phyloP scores from a whole-genome alignment of 2,797 vertebrate species.

The Parauchenoglanis punctatus region DNA sequence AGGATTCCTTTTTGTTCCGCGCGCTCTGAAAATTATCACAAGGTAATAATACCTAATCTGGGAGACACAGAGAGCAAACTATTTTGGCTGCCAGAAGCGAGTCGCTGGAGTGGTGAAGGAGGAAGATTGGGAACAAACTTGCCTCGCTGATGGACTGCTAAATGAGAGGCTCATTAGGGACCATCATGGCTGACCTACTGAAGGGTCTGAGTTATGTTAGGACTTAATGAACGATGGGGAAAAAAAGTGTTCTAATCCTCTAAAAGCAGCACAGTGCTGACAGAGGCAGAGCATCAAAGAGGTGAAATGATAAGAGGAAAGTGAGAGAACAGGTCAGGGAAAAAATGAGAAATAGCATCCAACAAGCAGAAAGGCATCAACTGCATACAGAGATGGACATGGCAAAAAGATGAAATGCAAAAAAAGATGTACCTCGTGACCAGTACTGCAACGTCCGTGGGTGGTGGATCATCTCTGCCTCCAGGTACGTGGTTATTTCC shows the following conservation, averaged over 20 bases:
- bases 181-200: conserved; percentile 35
- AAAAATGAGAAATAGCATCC: conserved; percentile 6
- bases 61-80: conserved; percentile 60
- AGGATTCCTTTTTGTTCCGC: conserved; percentile 58
- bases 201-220: conserved; percentile 38
- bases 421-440: conserved; percentile 86
- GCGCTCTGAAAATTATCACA: conserved; percentile 54
- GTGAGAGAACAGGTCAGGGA: background rate
- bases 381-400: background rate
- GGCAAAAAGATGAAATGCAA: background rate
- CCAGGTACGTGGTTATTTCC: conserved; percentile 92
- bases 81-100: conserved; percentile 58
- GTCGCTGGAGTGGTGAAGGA: conserved; percentile 50
- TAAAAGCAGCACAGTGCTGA: conserved; percentile 18
- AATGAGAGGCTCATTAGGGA: conserved; percentile 45
- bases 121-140: conserved; percentile 57
- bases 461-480: conserved; percentile 83
- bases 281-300: conserved; percentile 40
- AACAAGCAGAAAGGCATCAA: background rate
- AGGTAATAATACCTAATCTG: conserved; percentile 67
- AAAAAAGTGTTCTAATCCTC: conserved; percentile 21
- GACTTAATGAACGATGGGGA: conserved; percentile 26
- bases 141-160: conserved; percentile 54
- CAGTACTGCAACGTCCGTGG: conserved; percentile 91
- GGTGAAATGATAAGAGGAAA: conserved; percentile 26